These are phyloP conservation scores for Caenorhabditis sp. DNA, from an alignment of 2,888 invertebrate genomes.

Conservation along the genomic window DNA sequence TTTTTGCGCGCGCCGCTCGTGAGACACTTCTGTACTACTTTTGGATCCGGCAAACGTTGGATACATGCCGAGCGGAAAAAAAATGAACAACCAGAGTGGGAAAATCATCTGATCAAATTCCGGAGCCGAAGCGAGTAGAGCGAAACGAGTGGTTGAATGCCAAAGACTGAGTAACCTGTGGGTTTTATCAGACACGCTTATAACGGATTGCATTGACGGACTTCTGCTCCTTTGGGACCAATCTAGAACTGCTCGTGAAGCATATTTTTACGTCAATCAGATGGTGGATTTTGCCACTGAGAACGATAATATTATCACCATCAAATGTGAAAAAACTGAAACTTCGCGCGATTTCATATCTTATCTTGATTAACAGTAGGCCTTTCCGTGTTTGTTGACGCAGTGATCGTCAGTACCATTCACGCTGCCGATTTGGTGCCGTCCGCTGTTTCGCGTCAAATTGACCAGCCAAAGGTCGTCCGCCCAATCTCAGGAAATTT, in stretches of 20 bases:
- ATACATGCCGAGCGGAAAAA: conserved; percentile 5
- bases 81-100: no score
- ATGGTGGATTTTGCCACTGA: neutral
- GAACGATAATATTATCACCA: neutral
- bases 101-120: no score
- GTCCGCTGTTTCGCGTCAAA: conserved; percentile 41
- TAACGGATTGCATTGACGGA: no score
- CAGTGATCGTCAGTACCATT: conserved; percentile 47
- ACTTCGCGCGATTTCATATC: conserved; percentile 4
- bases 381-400: conserved; percentile 44
- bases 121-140: no score
- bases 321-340: neutral
- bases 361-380: conserved; percentile 43
- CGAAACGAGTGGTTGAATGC: no score
- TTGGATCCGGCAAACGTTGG: conserved; percentile 44
- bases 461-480: conserved; percentile 53
- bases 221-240: no score
- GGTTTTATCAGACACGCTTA: no score
- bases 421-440: conserved; percentile 42
- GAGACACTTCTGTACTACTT: conserved; percentile 57
- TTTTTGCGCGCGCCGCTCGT: conserved; percentile 40
- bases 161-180: no score
- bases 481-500: conserved; percentile 16
- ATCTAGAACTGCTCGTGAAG: neutral
- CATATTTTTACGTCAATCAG: neutral